These are phyloP conservation scores for Leptopilina boulardi DNA, from an alignment of 1,140 invertebrate genomes.

Conservation along the genomic window DNA sequence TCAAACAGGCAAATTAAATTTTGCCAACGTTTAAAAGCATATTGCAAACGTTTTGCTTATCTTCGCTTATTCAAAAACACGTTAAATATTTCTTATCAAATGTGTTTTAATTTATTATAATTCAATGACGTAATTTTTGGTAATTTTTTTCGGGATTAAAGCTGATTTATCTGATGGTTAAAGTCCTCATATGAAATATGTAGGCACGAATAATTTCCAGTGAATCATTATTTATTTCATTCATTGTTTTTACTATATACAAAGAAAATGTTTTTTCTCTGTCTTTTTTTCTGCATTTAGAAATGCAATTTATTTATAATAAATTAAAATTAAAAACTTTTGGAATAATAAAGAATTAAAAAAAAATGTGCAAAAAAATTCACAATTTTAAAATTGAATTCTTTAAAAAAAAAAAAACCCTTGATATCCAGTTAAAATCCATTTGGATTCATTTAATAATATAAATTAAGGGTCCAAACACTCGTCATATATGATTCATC, in stretches of 20 bases:
- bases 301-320: too few relatives aligned
- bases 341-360: too few relatives aligned
- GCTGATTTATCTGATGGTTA: background rate
- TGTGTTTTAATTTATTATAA: background rate
- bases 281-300: too few relatives aligned
- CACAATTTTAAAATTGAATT: too few relatives aligned
- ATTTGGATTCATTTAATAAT: background rate
- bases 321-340: too few relatives aligned
- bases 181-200: background rate
- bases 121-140: background rate
- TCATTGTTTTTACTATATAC: too few relatives aligned
- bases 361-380: too few relatives aligned
- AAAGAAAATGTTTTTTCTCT: too few relatives aligned
- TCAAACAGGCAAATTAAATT: too few relatives aligned
- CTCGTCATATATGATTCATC: slow-evolving; percentile 5
- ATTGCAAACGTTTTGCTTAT: background rate
- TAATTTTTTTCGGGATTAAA: background rate
- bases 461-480: background rate
- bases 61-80: background rate
- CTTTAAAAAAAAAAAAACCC: too few relatives aligned
- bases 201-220: background rate
- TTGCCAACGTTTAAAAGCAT: too few relatives aligned
- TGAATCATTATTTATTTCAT: background rate
- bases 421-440: background rate
- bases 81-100: background rate